Conservation (phyloP, 1,140 invertebrate genomes). For the Batillaria attramentaria region DNA sequence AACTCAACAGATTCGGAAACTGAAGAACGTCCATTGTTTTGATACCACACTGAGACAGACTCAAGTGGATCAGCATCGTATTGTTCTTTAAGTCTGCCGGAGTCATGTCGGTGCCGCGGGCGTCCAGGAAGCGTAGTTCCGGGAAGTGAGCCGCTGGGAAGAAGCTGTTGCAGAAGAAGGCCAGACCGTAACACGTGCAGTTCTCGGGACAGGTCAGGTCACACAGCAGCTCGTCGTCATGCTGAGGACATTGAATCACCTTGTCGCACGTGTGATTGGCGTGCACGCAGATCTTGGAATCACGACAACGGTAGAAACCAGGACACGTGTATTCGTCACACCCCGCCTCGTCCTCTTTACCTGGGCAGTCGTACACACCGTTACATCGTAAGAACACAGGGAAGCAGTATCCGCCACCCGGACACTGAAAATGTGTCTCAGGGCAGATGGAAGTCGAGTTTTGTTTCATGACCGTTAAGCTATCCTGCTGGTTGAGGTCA, state of each 20-base stretch:
- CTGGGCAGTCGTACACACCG: not conserved
- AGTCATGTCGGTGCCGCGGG: not conserved
- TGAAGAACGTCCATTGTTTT: not conserved
- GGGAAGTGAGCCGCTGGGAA: not conserved
- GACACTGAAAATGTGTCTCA: not conserved
- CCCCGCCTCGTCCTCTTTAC: not conserved
- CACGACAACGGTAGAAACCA: not conserved
- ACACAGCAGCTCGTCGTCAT: conserved; percentile 27
- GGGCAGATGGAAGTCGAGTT: not conserved
- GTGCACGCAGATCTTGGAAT: conserved; percentile 10
- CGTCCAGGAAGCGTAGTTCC: not conserved
- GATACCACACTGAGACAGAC: not conserved
- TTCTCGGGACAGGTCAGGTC: conserved; percentile 39
- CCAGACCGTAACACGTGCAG: conserved; percentile 26
- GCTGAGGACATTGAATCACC: conserved; percentile 24
- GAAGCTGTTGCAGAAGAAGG: not conserved
- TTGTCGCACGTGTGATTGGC: conserved; percentile 18
- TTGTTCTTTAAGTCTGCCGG: not conserved
- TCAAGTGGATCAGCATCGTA: not conserved
- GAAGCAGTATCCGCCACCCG: conserved; percentile 1
- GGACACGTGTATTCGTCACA: not conserved
- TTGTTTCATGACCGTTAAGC: not conserved
- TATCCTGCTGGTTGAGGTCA: not conserved
- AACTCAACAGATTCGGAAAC: not conserved
- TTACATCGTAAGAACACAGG: conserved; percentile 5